Conservation (phyloP, 2,797 vertebrate genomes). For the Mustela erminea region DNA sequence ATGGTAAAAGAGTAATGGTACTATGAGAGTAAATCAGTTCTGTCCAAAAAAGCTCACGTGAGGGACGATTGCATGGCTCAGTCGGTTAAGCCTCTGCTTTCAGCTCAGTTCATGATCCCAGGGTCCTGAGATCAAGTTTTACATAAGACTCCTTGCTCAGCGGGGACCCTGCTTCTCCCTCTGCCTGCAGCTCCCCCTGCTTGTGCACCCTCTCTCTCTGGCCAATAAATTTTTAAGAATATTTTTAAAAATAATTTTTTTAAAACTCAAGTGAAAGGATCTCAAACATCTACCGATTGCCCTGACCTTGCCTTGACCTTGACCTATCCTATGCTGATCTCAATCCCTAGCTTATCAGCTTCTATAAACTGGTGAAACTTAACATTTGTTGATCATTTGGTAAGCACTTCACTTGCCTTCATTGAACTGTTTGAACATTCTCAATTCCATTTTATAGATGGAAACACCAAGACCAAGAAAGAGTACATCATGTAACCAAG, state of each 20-base stretch:
- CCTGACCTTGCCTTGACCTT: not conserved
- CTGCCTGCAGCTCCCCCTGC: too few relatives aligned
- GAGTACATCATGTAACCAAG: not conserved
- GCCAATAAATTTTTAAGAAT: not conserved
- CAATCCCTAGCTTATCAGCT: not conserved
- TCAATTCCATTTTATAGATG: conserved; percentile 13
- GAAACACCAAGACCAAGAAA: conserved; percentile 50
- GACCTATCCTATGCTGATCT: not conserved
- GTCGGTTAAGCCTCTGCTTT: too few relatives aligned
- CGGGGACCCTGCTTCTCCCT: too few relatives aligned
- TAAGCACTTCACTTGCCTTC: not conserved
- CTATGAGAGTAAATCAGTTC: not conserved
- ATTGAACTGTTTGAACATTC: not conserved
- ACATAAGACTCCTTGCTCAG: too few relatives aligned
- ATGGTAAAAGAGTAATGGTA: not conserved
- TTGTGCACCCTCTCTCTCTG: not conserved
- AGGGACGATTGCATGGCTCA: too few relatives aligned
- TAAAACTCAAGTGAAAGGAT: not conserved
- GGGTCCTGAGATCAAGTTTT: too few relatives aligned
- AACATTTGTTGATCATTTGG: not conserved
- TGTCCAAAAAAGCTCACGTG: not conserved
- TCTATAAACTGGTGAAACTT: not conserved
- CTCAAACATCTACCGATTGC: not conserved
- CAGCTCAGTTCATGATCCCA: too few relatives aligned
- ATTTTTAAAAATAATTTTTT: not conserved